Evolutionary conservation across 2,888 invertebrate genomes (phyloP).

Genomic region (Ochlodes sylvanus): DNA sequence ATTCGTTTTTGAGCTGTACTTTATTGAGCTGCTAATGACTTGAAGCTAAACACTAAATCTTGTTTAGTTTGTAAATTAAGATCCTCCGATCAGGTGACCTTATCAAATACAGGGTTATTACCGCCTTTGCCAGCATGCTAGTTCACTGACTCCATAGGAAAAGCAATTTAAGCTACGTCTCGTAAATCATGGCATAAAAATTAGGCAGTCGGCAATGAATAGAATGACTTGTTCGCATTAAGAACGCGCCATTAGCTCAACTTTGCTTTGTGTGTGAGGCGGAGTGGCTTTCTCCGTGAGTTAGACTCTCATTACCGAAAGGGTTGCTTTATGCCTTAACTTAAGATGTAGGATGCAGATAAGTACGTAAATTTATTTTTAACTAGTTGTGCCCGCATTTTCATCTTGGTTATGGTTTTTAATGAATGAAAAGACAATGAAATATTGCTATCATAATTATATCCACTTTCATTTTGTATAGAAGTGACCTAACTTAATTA

Average conservation of each 20-base stretch:
- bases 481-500: no score
- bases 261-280: slow-evolving; percentile 64
- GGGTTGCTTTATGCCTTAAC: slow-evolving; percentile 13
- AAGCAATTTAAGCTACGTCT: slow-evolving; percentile 6
- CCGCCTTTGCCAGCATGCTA: no score
- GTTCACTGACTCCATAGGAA: no score
- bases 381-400: not conserved
- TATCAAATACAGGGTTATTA: no score
- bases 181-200: slow-evolving; percentile 62
- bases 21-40: no score
- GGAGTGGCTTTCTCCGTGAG: slow-evolving; percentile 10
- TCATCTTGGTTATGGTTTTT: not conserved
- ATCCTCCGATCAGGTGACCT: no score
- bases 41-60: no score
- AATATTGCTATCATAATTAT: no score
- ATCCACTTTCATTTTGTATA: no score
- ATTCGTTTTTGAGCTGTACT: no score
- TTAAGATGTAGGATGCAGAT: slow-evolving; percentile 7
- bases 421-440: no score
- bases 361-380: slow-evolving; percentile 1
- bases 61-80: no score
- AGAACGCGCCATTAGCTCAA: slow-evolving; percentile 71
- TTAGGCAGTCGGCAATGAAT: slow-evolving; percentile 67
- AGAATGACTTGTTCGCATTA: slow-evolving; percentile 71
- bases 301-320: slow-evolving; percentile 14